phyloP scores from a whole-genome alignment of 2,888 invertebrate genomes.

The Bhutanitis thaidina region DNA sequence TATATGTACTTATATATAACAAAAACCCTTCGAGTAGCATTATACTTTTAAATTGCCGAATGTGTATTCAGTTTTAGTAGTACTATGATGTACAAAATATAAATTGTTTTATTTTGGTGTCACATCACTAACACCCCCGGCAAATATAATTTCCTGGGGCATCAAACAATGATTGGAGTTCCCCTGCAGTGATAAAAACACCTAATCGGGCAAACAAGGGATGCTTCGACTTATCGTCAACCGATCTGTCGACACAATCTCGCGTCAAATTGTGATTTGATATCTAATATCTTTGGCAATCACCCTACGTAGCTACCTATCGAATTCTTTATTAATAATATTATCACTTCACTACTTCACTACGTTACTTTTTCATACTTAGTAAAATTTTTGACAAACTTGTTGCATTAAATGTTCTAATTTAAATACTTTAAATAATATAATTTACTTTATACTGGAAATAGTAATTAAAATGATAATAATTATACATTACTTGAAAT shows the following conservation, averaged over 20 bases:
- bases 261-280: constrained; percentile 68
- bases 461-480: too few species aligned
- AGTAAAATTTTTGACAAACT: too few species aligned
- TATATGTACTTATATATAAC: too few species aligned
- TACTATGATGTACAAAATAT: neutral
- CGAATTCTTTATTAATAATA: constrained; percentile 34
- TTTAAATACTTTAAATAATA: too few species aligned
- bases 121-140: constrained; percentile 19
- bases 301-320: constrained; percentile 36
- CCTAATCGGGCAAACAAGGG: constrained; percentile 66
- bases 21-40: too few species aligned
- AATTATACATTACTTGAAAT: too few species aligned
- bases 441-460: too few species aligned
- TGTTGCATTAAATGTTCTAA: too few species aligned
- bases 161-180: constrained; percentile 51
- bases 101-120: neutral
- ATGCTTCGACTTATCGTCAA: constrained; percentile 37
- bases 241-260: constrained; percentile 65
- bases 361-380: neutral
- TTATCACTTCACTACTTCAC: constrained; percentile 1
- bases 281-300: constrained; percentile 45
- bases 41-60: too few species aligned
- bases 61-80: too few species aligned
- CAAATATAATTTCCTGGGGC: constrained; percentile 39
- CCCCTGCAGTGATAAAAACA: constrained; percentile 43